Base-by-base conservation (phyloP, 2,113 vertebrate species). In the Dicentrarchus labrax region DNA sequence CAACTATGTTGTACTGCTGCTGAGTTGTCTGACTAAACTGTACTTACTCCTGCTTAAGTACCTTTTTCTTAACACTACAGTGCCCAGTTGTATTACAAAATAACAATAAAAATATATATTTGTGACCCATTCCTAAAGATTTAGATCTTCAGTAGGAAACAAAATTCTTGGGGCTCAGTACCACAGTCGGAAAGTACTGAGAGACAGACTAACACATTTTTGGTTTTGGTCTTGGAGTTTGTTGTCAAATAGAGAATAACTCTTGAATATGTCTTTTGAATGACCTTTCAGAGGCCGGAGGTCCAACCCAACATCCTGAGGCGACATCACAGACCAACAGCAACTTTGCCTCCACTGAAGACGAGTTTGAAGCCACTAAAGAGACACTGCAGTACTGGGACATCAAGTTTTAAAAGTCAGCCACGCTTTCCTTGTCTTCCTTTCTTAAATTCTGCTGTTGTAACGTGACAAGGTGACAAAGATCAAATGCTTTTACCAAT, bases 391-490 rank as follows among this genome's bases (percentile, higher is more conserved):
- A 90, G 77, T 95, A 86, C 85, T 93, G 92, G 93, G 91, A 94
- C 75, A 94, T 95, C 85, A 94, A 80, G 87, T 94, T 94, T 86
- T 94, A 90, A 87, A 82, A 64, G 48, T 36, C 61, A 10, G 38
- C 39, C 0, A 3, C 48, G 54, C 43, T 69, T 76, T 67, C 48
- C 43, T 68, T n/a, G 36, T 82, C 48, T 78, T 81, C 8, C 17
- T 79, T 24, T 83, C 54, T 69, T 67, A 57, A 77, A 84, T 68
- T 80, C 51, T 82, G 83, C 76, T 85, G 71, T 59, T 72, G 70
- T 84, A 76, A 85, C 53, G 38, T 81, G 80, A 84, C 73, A 77
- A 47, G 69, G 30, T 73, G 70, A 80, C 83, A 82, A 70, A 30
- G 80, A 75, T 72, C 19, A 61, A 71, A 47, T 51, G 73, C 80